Conservation (phyloP, 2,113 vertebrate genomes). For the Irena cyanogastra region DNA sequence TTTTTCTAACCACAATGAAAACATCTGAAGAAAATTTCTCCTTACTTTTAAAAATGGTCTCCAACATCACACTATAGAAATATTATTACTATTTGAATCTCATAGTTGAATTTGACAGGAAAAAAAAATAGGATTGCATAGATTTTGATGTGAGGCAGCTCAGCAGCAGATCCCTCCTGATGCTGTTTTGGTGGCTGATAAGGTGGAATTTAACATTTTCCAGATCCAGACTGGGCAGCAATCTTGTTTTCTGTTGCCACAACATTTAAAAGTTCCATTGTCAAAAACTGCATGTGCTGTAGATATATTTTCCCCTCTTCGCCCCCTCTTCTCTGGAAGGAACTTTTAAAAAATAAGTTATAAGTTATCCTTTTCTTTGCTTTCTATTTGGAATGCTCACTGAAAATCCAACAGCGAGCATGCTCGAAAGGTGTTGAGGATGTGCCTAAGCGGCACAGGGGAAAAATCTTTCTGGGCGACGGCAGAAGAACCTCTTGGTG, state of each 20-base stretch:
- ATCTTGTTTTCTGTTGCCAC: background rate
- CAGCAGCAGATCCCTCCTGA: background rate
- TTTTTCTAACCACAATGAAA: background rate
- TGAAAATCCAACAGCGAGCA: background rate
- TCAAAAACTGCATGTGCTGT: background rate
- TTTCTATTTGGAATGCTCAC: background rate
- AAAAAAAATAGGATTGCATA: background rate
- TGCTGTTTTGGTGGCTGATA: conserved; percentile 10
- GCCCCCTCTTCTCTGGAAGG: background rate
- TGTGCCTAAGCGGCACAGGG: background rate
- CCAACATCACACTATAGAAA: background rate
- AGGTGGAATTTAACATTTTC: conserved; percentile 42
- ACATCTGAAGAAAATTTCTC: background rate
- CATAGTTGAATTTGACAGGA: background rate
- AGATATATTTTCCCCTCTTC: background rate
- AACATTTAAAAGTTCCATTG: background rate
- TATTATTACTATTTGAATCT: background rate
- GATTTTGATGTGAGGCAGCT: background rate
- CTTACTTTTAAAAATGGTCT: background rate
- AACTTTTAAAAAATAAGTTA: background rate
- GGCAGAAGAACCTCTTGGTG: conserved; percentile 7
- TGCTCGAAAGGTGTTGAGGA: background rate
- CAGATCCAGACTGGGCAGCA: background rate
- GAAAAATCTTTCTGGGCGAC: background rate
- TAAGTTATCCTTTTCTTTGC: background rate